Conservation (phyloP, 1,140 invertebrate species). For the Zaprionus ornatus region DNA sequence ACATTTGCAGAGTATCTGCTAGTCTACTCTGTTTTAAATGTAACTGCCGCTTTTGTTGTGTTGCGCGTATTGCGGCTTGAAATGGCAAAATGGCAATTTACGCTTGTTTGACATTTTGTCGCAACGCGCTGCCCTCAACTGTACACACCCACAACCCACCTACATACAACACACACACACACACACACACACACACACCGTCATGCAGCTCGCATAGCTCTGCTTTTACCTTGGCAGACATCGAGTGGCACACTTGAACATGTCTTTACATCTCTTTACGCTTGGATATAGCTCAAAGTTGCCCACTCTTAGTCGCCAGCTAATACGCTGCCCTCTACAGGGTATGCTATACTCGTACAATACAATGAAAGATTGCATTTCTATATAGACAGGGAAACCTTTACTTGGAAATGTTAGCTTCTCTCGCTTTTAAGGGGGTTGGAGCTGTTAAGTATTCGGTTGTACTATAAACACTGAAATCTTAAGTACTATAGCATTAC, state of each 20-base stretch:
- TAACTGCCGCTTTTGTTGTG: slow-evolving; percentile 21
- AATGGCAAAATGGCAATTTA: slow-evolving; percentile 79
- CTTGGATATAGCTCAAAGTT: slow-evolving; percentile 64
- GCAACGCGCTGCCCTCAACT: slow-evolving; percentile 30
- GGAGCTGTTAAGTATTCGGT: too few species aligned
- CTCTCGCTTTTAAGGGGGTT: too few species aligned
- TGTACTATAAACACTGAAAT: too few species aligned
- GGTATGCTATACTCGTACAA: background rate
- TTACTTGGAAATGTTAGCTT: too few species aligned
- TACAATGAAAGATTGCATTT: background rate
- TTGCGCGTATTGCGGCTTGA: slow-evolving; percentile 53
- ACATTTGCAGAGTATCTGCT: slow-evolving; percentile 7
- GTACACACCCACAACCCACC: background rate
- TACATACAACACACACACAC: background rate
- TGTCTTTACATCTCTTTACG: slow-evolving; percentile 81
- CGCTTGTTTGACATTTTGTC: slow-evolving; percentile 76
- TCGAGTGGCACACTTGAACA: slow-evolving; percentile 74
- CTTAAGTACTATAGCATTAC: too few species aligned
- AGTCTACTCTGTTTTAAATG: background rate
- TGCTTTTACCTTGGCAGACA: slow-evolving; percentile 48
- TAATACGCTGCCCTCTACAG: background rate
- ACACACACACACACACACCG: background rate
- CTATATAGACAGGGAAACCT: too few species aligned
- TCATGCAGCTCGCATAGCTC: background rate
- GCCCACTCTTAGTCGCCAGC: slow-evolving; percentile 11